Base-by-base conservation (phyloP, 2,113 vertebrate species). In the Apodemus speciosus region DNA sequence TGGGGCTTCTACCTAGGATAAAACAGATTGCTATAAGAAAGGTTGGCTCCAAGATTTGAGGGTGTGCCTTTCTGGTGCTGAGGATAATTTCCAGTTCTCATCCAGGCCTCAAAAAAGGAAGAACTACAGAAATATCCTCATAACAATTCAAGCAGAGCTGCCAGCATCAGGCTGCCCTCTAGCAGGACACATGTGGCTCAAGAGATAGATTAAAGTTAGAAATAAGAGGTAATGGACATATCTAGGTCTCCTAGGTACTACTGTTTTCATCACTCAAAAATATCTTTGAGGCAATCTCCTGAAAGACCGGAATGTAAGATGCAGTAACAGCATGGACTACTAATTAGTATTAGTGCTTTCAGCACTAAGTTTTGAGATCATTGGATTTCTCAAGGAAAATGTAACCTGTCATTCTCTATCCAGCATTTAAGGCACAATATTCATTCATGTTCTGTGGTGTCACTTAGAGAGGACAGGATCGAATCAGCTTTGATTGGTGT, bases 241-340 rank as follows among this genome's bases (percentile, higher is more conserved):
- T 40, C 53, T 62, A 32, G 49, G 40, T 46, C 14, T 51, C 32
- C 27, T 20, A 4, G 30, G 68, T 38, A 43, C 25, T 9, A 69
- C 68, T 86, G 15, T 89, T 95, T 75, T 71, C n/a, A 43, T 87
- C 35, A 4, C 66, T 94, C 66, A n/a, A 81, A 85, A 83, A 40
- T 76, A 49, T 35, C 25, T 96, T 79, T 21, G 8, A 40, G 68
- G 71, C 6, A 40, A n/a, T 69, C 32, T 71, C 66, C 30, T 13
- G 62, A 11, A 75, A 89, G 60, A 2, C 2, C 14, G 58, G 35
- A 58, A 51, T 40, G 16, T 16, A 46, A 68, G 16, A 5, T 56
- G 14, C 30, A 76, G 13, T 32, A 49, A 20, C 40, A 88, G 30
- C 16, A 51, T 46, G 2, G 13, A 73, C 16, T 21, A 32, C 46